Evolutionary conservation across 1,140 invertebrate genomes (phyloP).

Genomic region (Mylabris phalerata): DNA sequence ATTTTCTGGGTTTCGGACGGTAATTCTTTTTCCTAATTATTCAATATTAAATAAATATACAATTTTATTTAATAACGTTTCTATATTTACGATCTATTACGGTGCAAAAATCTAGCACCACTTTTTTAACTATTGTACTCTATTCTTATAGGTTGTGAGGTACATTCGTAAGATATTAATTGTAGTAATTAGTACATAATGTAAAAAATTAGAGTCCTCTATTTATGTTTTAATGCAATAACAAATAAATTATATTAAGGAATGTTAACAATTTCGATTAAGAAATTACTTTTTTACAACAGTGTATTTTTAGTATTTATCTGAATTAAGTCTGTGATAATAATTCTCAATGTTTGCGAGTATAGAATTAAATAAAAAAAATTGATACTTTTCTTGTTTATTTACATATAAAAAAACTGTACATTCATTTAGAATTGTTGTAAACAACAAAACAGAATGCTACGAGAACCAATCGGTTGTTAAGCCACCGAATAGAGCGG

Average conservation of each 20-base stretch:
- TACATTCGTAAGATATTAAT: conserved; percentile 11
- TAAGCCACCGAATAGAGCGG: conserved; percentile 70
- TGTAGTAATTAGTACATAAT: conserved; percentile 7
- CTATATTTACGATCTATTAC: too few relatives aligned
- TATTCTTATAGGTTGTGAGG: conserved; percentile 9
- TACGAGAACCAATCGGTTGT: conserved; percentile 67
- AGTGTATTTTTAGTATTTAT: conserved; percentile 29
- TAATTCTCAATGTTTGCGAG: conserved; percentile 4
- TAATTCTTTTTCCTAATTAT: conserved; percentile 19
- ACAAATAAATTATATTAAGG: conserved; percentile 1
- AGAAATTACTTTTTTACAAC: not conserved
- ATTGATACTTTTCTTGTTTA: not conserved
- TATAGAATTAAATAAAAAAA: not conserved
- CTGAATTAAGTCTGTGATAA: conserved; percentile 31
- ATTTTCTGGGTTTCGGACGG: conserved; percentile 54
- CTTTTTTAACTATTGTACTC: too few relatives aligned
- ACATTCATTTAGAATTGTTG: not conserved
- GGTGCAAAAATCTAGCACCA: too few relatives aligned
- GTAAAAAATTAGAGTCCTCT: not conserved
- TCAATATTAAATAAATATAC: not conserved
- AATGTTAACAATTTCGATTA: too few relatives aligned
- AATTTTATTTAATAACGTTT: not conserved
- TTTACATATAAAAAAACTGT: conserved; percentile 14
- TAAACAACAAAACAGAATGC: conserved; percentile 6
- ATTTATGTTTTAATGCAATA: conserved; percentile 17